Percentiles rank a stretch among this genome's conserved stretches.
Evolutionary conservation across 2,113 vertebrate genomes (phyloP).

Genomic region (Cynocephalus volans): DNA sequence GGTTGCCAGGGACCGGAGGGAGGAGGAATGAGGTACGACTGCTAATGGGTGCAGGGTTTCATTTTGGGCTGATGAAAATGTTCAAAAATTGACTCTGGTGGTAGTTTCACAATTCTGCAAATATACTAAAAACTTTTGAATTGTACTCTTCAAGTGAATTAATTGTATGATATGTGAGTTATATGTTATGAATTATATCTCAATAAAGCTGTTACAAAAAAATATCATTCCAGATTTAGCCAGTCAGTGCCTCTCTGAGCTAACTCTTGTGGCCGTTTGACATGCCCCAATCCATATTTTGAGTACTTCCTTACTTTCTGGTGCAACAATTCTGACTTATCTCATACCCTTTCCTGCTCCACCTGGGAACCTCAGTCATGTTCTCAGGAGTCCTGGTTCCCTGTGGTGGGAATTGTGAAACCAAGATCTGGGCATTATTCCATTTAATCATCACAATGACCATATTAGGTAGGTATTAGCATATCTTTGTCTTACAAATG

Average conservation of each 20-base stretch:
- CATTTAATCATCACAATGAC: not conserved
- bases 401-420: not conserved
- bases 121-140: not conserved
- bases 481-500: not conserved
- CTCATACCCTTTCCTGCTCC: not conserved
- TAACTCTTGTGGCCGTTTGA: not conserved
- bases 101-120: not conserved
- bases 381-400: not conserved
- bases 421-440: not conserved
- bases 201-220: not conserved
- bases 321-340: not conserved
- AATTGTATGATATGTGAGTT: not conserved
- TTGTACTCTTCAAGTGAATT: not conserved
- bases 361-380: not conserved
- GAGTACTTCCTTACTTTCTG: not conserved
- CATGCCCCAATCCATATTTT: not conserved
- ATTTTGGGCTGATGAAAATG: not conserved
- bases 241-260: not conserved
- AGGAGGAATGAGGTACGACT: too few relatives aligned
- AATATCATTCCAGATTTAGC: not conserved
- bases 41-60: not conserved
- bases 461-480: not conserved
- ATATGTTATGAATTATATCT: not conserved
- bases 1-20: too few relatives aligned
- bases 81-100: not conserved